Evolutionary conservation across 2,797 vertebrate genomes (phyloP), one percentile per base, ranked within the genome.

Genomic region (Scomberomorus guttatus): DNA sequence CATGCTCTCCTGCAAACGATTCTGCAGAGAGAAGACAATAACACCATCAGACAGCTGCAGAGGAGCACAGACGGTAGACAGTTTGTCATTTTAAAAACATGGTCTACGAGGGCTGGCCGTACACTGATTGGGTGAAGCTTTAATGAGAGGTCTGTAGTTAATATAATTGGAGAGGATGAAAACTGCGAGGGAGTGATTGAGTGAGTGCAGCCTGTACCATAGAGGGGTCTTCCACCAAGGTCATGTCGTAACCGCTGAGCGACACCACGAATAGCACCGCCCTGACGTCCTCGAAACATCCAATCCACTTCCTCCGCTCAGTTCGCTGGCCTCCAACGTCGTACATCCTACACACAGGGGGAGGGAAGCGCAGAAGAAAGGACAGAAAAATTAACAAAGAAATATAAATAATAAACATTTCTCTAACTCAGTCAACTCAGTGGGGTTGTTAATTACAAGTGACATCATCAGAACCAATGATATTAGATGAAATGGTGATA

Each of bases 241-340:
- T 94, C 94, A 96, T 96, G 91, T 96, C 95, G 5, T 95, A 96
- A 1, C 94, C 95, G 3, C 95, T 96, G 71, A 96, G 94, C 1
- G 95, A 90, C 59, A 95, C 95, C 17, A 96, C 95, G 2, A 95
- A 96, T 69, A 96, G 87, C 61, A 96, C 94, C 1, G 95, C 94
- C 70, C 95, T 70, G 32, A 96, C 95, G 0, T 95, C 95, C 82
- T 96, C 94, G 2, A 96, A 96, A 77, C 95, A 96, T 48, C 93
- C 77, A 18, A 96, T 95, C 95, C 95, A 96, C 91, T 96, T 96
- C 86, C 94, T 92, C 25, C 95, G 91, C 89, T 96, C 95, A 0
- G 94, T 95, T 18, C 95, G 88, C 90, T 95, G 95, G 22, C 95
- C 95, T 29, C 95, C 95, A 0, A 96, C 95, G 1, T 96, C 95